Percentiles rank a stretch among this genome's conserved stretches.
phyloP scores from a whole-genome alignment of 2,113 vertebrate species.

The Edolisoma coerulescens region DNA sequence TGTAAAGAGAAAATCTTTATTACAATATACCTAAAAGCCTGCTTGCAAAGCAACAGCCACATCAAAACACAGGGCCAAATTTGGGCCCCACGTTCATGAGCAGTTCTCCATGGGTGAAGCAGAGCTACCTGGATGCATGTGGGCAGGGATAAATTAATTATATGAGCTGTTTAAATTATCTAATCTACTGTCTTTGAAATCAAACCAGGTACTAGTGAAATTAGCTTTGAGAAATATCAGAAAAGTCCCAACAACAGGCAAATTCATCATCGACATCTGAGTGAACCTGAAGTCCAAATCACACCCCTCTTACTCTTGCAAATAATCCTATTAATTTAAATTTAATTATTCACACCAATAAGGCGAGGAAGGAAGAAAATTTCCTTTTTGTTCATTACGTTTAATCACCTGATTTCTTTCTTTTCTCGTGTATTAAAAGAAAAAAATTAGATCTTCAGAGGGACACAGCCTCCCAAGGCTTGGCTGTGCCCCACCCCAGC shows the following conservation, averaged over 20 bases:
- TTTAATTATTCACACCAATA: conserved; percentile 35
- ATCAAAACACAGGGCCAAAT: not conserved
- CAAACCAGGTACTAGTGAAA: not conserved
- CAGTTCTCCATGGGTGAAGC: not conserved
- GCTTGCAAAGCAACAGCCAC: not conserved
- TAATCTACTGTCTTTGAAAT: not conserved
- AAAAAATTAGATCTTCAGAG: not conserved
- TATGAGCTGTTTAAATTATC: not conserved
- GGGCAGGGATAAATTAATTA: not conserved
- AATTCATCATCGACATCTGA: not conserved
- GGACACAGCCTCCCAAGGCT: not conserved
- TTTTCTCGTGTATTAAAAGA: rapidly evolving
- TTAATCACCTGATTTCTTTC: not conserved
- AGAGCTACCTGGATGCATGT: not conserved
- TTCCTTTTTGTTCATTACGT: not conserved
- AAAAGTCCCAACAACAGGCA: not conserved
- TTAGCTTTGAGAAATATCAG: not conserved
- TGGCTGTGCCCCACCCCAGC: not conserved
- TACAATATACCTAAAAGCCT: not conserved
- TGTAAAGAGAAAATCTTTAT: conserved; percentile 43
- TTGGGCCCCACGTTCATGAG: rapidly evolving
- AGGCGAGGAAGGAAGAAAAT: not conserved
- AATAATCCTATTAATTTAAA: conserved; percentile 28
- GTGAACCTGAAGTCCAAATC: not conserved
- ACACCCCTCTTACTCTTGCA: not conserved